Evolutionary conservation across 2,888 invertebrate genomes (phyloP).

Genomic region (Meghimatium bilineatum): DNA sequence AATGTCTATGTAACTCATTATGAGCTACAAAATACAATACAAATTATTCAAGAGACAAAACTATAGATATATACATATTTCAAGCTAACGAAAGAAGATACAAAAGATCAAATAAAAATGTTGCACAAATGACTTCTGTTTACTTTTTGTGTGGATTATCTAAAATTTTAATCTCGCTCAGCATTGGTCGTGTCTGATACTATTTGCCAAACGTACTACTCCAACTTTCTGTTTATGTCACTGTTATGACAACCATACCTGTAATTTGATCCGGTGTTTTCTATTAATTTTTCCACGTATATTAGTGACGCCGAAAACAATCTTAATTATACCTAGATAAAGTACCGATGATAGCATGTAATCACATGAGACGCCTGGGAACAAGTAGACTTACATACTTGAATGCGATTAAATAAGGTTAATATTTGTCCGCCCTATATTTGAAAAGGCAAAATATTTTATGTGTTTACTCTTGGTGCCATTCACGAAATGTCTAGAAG

Average conservation of each 20-base stretch:
- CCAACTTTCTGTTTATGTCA: not conserved
- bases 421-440: no score
- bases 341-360: not conserved
- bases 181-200: no score
- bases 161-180: no score
- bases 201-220: conserved; percentile 9
- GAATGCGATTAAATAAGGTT: no score
- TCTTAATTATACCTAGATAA: conserved; percentile 24
- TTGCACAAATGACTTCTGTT: no score
- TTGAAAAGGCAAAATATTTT: not conserved
- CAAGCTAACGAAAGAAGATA: no score
- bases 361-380: not conserved
- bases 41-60: no score
- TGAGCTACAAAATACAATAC: no score
- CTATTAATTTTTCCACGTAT: not conserved
- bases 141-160: no score
- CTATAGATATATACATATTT: no score
- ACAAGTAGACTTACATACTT: not conserved
- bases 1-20: no score
- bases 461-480: not conserved
- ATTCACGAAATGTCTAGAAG: not conserved
- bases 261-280: conserved; percentile 12
- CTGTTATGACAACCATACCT: conserved; percentile 2
- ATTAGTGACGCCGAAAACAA: not conserved
- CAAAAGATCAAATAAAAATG: no score